phyloP scores from a whole-genome alignment of 2,113 vertebrate species.

The Struthio camelus region DNA sequence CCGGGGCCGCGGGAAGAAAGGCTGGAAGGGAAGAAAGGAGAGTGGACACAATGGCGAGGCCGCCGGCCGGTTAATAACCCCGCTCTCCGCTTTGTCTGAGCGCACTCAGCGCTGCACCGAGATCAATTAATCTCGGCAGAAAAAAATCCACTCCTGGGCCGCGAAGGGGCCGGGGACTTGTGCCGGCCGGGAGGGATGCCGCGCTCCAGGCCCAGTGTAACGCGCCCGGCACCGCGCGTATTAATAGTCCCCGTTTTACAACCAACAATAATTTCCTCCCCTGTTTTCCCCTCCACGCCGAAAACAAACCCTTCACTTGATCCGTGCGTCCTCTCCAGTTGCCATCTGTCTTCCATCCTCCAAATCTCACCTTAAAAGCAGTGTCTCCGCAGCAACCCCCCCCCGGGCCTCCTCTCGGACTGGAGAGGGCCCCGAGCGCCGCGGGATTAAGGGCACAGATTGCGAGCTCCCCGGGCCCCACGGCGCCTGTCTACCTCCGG shows the following conservation, averaged over 20 bases:
- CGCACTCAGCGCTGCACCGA: neutral
- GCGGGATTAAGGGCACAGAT: conserved; percentile 58
- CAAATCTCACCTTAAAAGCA: conserved; percentile 66
- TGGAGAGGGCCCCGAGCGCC: conserved; percentile 40
- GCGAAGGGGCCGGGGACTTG: neutral
- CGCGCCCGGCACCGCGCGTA: neutral
- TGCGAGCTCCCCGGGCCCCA: neutral
- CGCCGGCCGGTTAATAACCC: neutral
- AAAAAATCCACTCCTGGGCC: neutral
- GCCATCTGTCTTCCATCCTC: conserved; percentile 68
- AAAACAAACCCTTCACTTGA: conserved; percentile 59
- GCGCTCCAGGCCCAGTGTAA: neutral
- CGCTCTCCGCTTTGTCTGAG: conserved; percentile 22
- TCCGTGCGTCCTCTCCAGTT: conserved; percentile 54
- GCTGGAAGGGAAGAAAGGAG: conserved; percentile 48
- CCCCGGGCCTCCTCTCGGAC: no score
- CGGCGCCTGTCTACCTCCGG: neutral
- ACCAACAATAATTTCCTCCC: neutral
- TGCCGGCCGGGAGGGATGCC: no score
- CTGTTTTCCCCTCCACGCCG: conserved; percentile 2
- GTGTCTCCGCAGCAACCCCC: conserved; percentile 57
- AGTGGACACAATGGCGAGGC: conserved; percentile 15
- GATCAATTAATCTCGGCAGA: neutral
- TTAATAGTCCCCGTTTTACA: neutral
- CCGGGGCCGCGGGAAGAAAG: conserved; percentile 9